Evolutionary conservation across 2,888 invertebrate species (phyloP), one percentile per base, ranked within the genome.

Genomic region (Tinea pellionella): DNA sequence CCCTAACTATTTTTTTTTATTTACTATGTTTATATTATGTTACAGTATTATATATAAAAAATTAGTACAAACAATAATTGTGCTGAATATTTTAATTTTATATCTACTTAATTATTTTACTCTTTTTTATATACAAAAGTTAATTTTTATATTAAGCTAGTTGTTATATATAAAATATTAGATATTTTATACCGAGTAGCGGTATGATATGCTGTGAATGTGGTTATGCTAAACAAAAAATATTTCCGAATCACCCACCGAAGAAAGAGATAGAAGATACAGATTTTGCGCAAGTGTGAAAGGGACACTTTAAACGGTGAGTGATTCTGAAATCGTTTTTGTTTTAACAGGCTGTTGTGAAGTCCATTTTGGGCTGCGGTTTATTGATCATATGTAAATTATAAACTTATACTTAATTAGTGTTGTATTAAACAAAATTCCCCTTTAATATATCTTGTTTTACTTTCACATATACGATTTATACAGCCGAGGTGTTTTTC

Each of bases 371-470:
- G 64, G 63, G 64, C 62, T 64, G 65, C 61, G 65, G 66, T 75
- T 76, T 75, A 78, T 74, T 76, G 75, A 78, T 78, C 76, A 55
- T 57, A 15, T 57, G 57, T 57, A 57, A 57, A 57, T 83, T 80
- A 84, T 85, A 86, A 86, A 84, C 84, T 79, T 85, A 85, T 83
- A 84, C 81, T 81, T 85, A 86, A 78, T 84, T 87, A 87, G 86
- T 87, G 86, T 87, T 86, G 84, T 87, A 87, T 85, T 87, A 87
- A 87, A 86, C 78, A 77, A 86, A 85, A 85, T 84, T 85, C 85
- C 84, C 84, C 79, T 82, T 80, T 75, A 72, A 29, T 60, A 24
- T 24, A 24, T 16, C 13, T 30, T 63, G 63, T 60, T 60, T 63
- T 62, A 63, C 51, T 63, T 60, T 61, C 7, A 12, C 15, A n/a